Percentiles rank a stretch among this genome's conserved stretches.
These are phyloP conservation scores for Cotesia chilonis DNA, from an alignment of 1,140 invertebrate species.

Conservation along the genomic window DNA sequence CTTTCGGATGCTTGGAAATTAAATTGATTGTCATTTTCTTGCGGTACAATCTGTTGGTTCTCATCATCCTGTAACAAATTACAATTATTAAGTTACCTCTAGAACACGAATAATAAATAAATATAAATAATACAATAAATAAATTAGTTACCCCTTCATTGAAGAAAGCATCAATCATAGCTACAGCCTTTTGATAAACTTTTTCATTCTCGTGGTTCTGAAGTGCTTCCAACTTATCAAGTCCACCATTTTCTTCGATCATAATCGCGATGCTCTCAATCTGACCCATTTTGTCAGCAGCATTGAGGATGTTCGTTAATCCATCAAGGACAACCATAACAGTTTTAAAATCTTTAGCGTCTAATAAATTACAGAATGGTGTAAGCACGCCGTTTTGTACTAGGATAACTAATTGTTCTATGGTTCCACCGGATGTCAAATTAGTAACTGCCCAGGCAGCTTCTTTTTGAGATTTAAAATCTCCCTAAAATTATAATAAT, in stretches of 20 bases:
- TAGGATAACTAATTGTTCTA: constrained; percentile 74
- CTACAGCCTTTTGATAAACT: constrained; percentile 84
- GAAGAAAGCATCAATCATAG: constrained; percentile 87
- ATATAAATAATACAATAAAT: constrained; percentile 9
- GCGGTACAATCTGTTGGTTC: constrained; percentile 40
- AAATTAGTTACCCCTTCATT: constrained; percentile 64
- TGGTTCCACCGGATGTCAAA: constrained; percentile 77
- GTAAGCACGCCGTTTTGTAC: constrained; percentile 67
- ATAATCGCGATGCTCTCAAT: constrained; percentile 66
- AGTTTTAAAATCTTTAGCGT: constrained; percentile 71
- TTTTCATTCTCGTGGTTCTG: constrained; percentile 80
- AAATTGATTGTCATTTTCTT: constrained; percentile 45
- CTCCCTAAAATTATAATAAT: constrained; percentile 68
- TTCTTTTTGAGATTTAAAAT: constrained; percentile 82
- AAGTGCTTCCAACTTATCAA: constrained; percentile 80
- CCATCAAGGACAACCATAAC: constrained; percentile 73
- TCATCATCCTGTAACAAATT: constrained; percentile 45
- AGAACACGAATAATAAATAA: constrained; percentile 24
- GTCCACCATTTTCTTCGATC: constrained; percentile 73
- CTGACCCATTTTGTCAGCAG: constrained; percentile 67
- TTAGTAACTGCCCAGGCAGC: constrained; percentile 85
- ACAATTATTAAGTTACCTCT: constrained; percentile 20
- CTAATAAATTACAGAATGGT: constrained; percentile 64
- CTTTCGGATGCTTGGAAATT: constrained; percentile 51
- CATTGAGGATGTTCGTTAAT: constrained; percentile 70